Percentiles rank a stretch among this genome's conserved stretches.
These are phyloP conservation scores for Phalacrocorax pelagicus DNA, from an alignment of 2,113 vertebrate genomes.

Conservation along the genomic window DNA sequence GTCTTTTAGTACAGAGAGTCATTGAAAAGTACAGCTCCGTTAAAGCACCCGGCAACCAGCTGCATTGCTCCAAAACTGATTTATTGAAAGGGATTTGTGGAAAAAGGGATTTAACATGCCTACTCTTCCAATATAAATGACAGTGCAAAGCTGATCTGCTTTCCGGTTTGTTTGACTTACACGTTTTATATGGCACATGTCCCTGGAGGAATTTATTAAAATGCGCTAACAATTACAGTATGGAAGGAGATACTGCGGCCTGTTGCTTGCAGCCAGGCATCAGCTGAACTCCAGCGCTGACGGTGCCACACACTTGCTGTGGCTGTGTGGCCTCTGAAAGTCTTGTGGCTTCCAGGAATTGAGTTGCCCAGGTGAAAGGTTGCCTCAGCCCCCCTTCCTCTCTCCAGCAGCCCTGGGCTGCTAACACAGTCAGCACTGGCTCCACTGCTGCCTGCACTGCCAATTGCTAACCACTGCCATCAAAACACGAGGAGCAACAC, in stretches of 20 bases:
- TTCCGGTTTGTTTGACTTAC: background rate
- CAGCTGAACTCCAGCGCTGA: background rate
- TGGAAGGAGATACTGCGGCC: background rate
- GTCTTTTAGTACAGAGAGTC: background rate
- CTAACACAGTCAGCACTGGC: background rate
- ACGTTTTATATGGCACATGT: background rate
- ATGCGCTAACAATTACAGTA: background rate
- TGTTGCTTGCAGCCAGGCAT: background rate
- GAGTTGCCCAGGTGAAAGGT: background rate
- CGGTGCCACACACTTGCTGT: background rate
- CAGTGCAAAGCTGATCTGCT: constrained; percentile 36
- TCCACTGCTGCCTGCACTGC: background rate
- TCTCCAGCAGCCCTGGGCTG: background rate
- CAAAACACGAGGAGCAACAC: background rate
- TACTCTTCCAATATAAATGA: background rate
- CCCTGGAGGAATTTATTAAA: background rate
- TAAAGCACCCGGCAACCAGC: background rate
- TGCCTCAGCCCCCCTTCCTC: background rate
- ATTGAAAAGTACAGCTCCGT: background rate
- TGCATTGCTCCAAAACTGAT: background rate
- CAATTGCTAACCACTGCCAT: background rate
- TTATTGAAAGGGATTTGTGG: constrained; percentile 18
- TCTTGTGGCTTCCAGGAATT: background rate
- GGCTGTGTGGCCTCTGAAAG: background rate
- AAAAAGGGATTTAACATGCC: background rate